These are phyloP conservation scores for Morelia viridis DNA, from an alignment of 2,797 vertebrate genomes.

Conservation along the genomic window DNA sequence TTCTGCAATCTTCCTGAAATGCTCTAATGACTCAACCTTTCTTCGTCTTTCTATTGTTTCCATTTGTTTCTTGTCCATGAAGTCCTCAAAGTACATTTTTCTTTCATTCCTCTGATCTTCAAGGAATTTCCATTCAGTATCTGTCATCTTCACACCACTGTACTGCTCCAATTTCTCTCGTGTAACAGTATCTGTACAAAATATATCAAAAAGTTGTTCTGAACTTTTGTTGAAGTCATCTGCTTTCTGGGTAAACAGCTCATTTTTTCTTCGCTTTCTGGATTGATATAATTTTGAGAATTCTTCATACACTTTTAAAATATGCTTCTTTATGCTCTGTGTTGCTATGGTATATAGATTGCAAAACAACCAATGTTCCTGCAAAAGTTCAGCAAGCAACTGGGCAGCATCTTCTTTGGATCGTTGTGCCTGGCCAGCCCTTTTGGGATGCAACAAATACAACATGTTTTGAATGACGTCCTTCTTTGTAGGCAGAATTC, in stretches of 20 bases:
- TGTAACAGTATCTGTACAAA: conserved; percentile 53
- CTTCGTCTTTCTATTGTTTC: conserved; percentile 67
- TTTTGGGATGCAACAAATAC: conserved; percentile 67
- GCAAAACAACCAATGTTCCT: conserved; percentile 68
- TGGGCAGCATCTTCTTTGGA: conserved; percentile 68
- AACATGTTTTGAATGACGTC: conserved; percentile 72
- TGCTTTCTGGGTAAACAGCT: conserved; percentile 58
- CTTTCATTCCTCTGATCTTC: conserved; percentile 68
- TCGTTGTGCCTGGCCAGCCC: conserved; percentile 67
- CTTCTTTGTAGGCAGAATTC: conserved; percentile 67
- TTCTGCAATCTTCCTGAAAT: conserved; percentile 64
- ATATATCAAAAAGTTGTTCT: conserved; percentile 66
- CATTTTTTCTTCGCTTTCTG: conserved; percentile 69
- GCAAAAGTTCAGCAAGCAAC: conserved; percentile 65
- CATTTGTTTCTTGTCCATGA: conserved; percentile 64
- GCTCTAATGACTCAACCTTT: conserved; percentile 66
- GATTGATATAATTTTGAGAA: conserved; percentile 69
- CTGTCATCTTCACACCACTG: conserved; percentile 70
- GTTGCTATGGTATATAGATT: conserved; percentile 67
- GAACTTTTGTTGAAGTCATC: conserved; percentile 67
- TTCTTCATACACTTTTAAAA: conserved; percentile 69
- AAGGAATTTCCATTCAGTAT: conserved; percentile 67
- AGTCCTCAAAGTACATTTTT: conserved; percentile 69
- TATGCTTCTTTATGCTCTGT: conserved; percentile 67
- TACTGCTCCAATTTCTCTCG: conserved; percentile 68